These are phyloP conservation scores for Calonectris borealis DNA, from an alignment of 2,113 vertebrate genomes.

Conservation along the genomic window DNA sequence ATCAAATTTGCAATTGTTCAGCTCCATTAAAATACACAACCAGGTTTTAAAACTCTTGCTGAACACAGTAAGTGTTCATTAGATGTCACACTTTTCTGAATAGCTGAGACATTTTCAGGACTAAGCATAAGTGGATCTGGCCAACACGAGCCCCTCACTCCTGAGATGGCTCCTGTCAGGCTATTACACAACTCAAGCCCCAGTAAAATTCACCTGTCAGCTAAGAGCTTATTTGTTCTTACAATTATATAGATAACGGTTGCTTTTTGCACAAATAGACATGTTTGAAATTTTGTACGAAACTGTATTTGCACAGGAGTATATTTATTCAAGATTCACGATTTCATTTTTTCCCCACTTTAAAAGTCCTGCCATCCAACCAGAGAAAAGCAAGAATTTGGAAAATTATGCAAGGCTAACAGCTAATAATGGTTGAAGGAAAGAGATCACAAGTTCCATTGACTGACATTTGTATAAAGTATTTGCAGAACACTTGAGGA, in stretches of 20 bases:
- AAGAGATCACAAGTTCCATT: constrained; percentile 26
- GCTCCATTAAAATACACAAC: not conserved
- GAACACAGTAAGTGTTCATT: not conserved
- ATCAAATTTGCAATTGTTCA: not conserved
- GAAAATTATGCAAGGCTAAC: not conserved
- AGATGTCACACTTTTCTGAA: not conserved
- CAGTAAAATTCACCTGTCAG: not conserved
- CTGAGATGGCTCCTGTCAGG: not conserved
- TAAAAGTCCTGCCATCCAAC: not conserved
- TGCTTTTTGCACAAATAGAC: not conserved
- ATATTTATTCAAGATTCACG: not conserved
- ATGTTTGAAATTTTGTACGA: not conserved
- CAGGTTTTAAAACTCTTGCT: not conserved
- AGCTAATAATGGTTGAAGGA: not conserved
- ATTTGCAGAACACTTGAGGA: constrained; percentile 35
- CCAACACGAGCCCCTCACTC: not conserved
- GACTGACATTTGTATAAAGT: constrained; percentile 34
- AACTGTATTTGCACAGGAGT: not conserved
- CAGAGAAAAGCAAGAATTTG: not conserved
- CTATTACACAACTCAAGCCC: not conserved
- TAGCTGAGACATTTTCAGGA: not conserved
- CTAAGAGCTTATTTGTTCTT: not conserved
- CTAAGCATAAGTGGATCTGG: not conserved
- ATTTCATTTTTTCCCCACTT: not conserved
- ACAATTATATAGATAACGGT: not conserved